Conservation (phyloP, 2,797 vertebrate species). For the Pteronotus mesoamericanus region DNA sequence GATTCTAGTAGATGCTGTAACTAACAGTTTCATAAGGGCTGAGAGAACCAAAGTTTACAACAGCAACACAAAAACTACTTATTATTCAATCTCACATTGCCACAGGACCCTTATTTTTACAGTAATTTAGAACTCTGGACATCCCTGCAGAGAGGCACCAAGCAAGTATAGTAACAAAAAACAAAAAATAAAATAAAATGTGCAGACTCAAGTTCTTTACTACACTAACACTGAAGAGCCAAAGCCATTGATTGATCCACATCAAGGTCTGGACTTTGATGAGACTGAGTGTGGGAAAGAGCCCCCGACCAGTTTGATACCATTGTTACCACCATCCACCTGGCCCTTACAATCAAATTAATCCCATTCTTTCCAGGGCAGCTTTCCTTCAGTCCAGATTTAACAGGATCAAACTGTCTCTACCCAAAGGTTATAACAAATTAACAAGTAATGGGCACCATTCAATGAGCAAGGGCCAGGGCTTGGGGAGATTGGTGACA, state of each 20-base stretch:
- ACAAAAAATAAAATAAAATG: conserved; percentile 19
- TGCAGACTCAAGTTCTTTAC: not conserved
- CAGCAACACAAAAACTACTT: conserved; percentile 32
- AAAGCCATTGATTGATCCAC: not conserved
- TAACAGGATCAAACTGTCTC: not conserved
- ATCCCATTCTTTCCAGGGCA: not conserved
- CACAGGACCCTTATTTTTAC: conserved; percentile 29
- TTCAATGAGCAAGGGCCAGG: not conserved
- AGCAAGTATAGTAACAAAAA: not conserved
- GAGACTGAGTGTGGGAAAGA: not conserved
- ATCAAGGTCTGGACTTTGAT: not conserved
- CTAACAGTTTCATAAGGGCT: conserved; percentile 49
- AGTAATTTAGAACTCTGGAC: conserved; percentile 18
- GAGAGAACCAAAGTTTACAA: conserved; percentile 53
- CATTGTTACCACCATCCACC: not conserved
- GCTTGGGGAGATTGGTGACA: not conserved
- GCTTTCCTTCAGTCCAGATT: not conserved
- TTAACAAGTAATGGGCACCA: not conserved
- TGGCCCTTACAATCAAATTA: not conserved
- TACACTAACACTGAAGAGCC: not conserved
- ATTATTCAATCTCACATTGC: conserved; percentile 10
- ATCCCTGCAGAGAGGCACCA: not conserved
- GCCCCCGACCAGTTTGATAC: not conserved
- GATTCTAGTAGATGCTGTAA: conserved; percentile 48
- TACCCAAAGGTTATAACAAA: conserved; percentile 6